Evolutionary conservation across 2,888 invertebrate genomes (phyloP), one percentile per base, ranked within the genome.

Genomic region (Dasysyrphus tricinctus): DNA sequence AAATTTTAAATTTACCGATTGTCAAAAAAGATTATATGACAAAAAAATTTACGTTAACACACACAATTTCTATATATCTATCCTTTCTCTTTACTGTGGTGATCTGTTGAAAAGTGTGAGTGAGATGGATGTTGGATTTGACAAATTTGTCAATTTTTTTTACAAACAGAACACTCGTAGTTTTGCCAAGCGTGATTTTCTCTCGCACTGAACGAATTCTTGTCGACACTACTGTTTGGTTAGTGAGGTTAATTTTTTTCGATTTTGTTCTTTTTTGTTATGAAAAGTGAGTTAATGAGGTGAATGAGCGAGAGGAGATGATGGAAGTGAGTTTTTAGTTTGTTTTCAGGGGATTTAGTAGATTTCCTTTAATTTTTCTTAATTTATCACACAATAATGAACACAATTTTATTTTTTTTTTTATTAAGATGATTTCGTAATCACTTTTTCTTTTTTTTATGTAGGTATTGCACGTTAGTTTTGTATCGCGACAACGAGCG

Each of bases 1-100:
- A 90, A 90, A 88, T 91, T 91, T 90, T 89, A 88, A 77, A 57
- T 88, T 80, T 89, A 89, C 90, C 89, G 79, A 81, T 78, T 54
- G 88, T 88, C 75, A 81, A 44, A 65, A 88, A 65, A 49, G 49
- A 37, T 6, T 59, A 4, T n/a, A 24, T 61, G 44, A n/a, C 44
- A 16, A n/a, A 19, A 16, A 16, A 19, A 19, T 47, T 86, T 69
- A 42, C 2, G 42, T 61, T n/a, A 5, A 88, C 88, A 88, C 88
- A 72, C 65, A 16, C 37, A 24, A 39, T 24, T 11, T 59, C 37
- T 37, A 1, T 34, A 16, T 57, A 6, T 6, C 44, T 42, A 14
- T 39, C 39, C 32, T 61, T 7, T 42, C 14, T 42, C 24, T 61
- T 12, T 34, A 34, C 1, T 34, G 5, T 16, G 11, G 3, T 34